phyloP scores from a whole-genome alignment of 2,888 invertebrate species.

The Athalia circularis region DNA sequence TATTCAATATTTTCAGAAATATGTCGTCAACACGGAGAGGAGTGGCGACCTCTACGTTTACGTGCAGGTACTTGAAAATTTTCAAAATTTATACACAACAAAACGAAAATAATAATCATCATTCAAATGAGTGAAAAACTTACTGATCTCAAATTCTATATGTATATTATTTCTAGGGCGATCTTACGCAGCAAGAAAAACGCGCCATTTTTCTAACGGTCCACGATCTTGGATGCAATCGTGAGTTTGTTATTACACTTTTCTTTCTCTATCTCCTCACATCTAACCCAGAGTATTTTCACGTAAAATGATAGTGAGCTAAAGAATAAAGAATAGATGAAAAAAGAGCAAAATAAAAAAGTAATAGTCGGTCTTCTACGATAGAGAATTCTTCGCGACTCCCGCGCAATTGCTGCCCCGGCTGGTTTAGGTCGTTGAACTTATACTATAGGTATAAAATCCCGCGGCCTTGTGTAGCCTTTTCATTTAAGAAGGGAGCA shows the following conservation, averaged over 20 bases:
- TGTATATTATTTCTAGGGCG: conserved; percentile 79
- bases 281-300: neutral
- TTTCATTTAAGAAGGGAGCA: conserved; percentile 25
- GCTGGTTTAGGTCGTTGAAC: conserved; percentile 3
- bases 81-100: neutral
- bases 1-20: conserved; percentile 77
- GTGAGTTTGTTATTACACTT: conserved; percentile 75
- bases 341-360: neutral
- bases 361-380: neutral
- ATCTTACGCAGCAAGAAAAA: conserved; percentile 86
- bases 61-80: conserved; percentile 80
- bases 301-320: neutral
- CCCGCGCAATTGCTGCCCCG: neutral
- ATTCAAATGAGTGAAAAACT: neutral
- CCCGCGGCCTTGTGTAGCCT: conserved; percentile 7
- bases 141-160: conserved; percentile 9
- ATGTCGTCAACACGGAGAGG: conserved; percentile 83
- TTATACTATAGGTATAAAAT: neutral
- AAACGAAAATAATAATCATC: neutral
- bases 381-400: neutral
- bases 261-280: neutral
- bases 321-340: neutral
- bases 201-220: conserved; percentile 91
- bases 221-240: conserved; percentile 91
- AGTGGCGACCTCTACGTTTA: conserved; percentile 86